These are phyloP conservation scores for Ophion costatus DNA, from an alignment of 2,888 invertebrate genomes.

Conservation along the genomic window DNA sequence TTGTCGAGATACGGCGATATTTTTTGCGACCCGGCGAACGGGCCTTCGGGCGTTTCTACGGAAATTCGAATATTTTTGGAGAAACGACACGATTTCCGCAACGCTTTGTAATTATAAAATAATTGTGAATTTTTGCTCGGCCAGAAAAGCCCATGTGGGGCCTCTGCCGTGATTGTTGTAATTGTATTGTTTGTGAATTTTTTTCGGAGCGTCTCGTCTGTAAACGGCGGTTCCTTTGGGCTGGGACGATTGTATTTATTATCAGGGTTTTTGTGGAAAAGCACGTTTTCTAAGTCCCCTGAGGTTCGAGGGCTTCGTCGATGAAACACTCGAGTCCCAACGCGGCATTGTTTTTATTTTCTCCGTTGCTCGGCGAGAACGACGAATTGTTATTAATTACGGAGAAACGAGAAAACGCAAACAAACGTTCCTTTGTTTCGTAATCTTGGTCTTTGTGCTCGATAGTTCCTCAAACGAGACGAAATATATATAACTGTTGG, in stretches of 20 bases:
- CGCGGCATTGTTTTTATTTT: conserved; percentile 16
- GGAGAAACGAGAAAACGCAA: background rate
- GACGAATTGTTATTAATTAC: conserved; percentile 19
- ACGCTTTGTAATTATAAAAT: conserved; percentile 31
- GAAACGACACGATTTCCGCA: background rate
- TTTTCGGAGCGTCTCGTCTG: background rate
- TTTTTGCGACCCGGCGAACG: conserved; percentile 10
- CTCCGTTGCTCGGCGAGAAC: conserved; percentile 18
- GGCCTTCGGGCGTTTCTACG: conserved; percentile 56
- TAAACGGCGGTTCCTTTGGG: background rate
- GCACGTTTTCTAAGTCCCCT: background rate
- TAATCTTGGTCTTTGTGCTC: conserved; percentile 17
- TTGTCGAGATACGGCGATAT: conserved; percentile 27
- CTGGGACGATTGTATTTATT: conserved; percentile 6
- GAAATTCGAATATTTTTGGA: conserved; percentile 32
- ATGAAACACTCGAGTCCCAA: background rate
- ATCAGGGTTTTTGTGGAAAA: conserved; percentile 17
- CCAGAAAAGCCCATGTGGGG: background rate
- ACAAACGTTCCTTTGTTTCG: conserved; percentile 28
- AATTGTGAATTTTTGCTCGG: conserved; percentile 18
- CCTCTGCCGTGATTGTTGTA: conserved; percentile 5
- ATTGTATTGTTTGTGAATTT: conserved; percentile 29
- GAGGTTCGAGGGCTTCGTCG: background rate
- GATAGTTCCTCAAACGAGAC: conserved; percentile 45
- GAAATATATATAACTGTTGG: conserved; percentile 43